A percentile compares a stretch with the other conserved stretches of the same genome.
Evolutionary conservation across 2,888 invertebrate genomes (phyloP).

Genomic region (Phyto melanocephala): DNA sequence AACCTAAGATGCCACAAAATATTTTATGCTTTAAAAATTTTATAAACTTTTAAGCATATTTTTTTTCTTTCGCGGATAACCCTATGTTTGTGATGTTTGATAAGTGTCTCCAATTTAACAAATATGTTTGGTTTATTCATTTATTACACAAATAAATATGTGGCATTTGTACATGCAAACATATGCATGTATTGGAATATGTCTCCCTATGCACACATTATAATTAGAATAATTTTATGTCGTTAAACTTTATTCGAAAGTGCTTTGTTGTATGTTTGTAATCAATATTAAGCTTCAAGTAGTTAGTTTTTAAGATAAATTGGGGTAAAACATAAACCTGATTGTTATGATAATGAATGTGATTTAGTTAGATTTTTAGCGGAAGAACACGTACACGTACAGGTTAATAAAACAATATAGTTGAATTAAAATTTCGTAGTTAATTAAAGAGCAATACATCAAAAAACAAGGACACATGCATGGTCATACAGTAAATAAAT

Average conservation of each 20-base stretch:
- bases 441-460: neutral
- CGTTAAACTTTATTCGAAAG: too few species aligned
- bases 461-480: neutral
- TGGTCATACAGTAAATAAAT: too few species aligned
- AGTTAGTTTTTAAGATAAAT: constrained; percentile 31
- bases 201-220: neutral
- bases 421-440: neutral
- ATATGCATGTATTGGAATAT: neutral
- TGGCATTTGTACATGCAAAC: neutral
- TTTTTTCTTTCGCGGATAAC: too few species aligned
- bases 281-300: neutral
- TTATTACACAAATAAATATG: neutral
- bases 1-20: too few species aligned
- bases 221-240: too few species aligned
- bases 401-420: neutral
- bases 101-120: too few species aligned
- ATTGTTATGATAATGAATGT: constrained; percentile 35
- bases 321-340: constrained; percentile 12
- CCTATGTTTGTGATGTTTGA: too few species aligned
- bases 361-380: neutral
- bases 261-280: neutral
- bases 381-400: too few species aligned
- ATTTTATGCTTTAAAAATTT: too few species aligned
- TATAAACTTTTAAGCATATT: too few species aligned
- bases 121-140: neutral